phyloP scores from a whole-genome alignment of 2,888 invertebrate genomes.

The Sabellastarte sp. region DNA sequence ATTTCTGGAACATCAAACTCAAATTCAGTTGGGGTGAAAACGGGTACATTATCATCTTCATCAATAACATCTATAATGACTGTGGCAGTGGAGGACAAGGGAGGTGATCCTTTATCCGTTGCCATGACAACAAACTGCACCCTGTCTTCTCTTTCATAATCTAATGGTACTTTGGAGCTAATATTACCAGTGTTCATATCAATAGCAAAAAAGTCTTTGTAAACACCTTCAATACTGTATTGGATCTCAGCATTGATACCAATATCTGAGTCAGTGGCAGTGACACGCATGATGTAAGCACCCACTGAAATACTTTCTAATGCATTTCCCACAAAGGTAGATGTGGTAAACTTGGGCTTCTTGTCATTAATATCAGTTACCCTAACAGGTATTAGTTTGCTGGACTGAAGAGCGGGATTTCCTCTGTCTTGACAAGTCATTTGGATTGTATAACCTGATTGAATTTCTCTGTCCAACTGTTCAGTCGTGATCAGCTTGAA shows the following conservation, averaged over 20 bases:
- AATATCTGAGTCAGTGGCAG: constrained; percentile 46
- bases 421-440: constrained; percentile 93
- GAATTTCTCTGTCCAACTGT: constrained; percentile 16
- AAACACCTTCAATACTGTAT: constrained; percentile 67
- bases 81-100: constrained; percentile 1
- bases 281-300: constrained; percentile 52
- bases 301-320: constrained; percentile 54
- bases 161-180: neutral
- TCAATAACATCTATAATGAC: constrained; percentile 8
- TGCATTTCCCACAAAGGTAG: constrained; percentile 73
- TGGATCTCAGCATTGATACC: constrained; percentile 37
- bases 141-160: neutral
- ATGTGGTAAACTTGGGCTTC: constrained; percentile 87
- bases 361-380: constrained; percentile 89
- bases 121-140: constrained; percentile 4
- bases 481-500: constrained; percentile 13
- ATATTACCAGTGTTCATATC: constrained; percentile 10
- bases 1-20: constrained; percentile 39
- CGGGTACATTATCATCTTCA: constrained; percentile 9
- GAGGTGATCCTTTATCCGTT: constrained; percentile 4
- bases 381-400: constrained; percentile 78
- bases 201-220: constrained; percentile 60
- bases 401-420: constrained; percentile 79
- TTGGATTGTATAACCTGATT: constrained; percentile 72
- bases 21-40: neutral